Evolutionary conservation across 1,140 invertebrate species (phyloP).

Genomic region (Tenebrio molitor): DNA sequence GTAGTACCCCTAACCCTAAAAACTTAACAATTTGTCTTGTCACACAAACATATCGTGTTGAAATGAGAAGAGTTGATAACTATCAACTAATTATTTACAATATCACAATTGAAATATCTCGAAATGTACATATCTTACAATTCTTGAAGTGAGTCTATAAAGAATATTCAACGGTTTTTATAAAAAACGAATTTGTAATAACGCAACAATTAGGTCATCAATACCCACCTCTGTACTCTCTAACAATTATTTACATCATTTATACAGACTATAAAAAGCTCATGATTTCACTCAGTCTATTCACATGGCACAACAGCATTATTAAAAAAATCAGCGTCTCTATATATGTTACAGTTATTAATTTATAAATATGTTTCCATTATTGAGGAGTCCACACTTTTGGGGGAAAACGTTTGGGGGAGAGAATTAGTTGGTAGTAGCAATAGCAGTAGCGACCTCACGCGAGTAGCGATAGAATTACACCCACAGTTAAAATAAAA

Average conservation of each 20-base stretch:
- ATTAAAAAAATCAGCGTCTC: constrained; percentile 48
- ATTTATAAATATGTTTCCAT: constrained; percentile 31
- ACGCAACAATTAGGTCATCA: constrained; percentile 52
- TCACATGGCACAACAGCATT: constrained; percentile 48
- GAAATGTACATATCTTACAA: constrained; percentile 57
- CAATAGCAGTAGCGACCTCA: constrained; percentile 46
- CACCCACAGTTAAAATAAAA: constrained; percentile 43
- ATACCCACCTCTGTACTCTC: constrained; percentile 48
- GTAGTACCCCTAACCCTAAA: constrained; percentile 39
- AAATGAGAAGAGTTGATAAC: constrained; percentile 40
- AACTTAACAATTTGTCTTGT: constrained; percentile 33
- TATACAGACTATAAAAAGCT: constrained; percentile 50
- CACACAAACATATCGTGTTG: constrained; percentile 46
- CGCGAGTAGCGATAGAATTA: constrained; percentile 29
- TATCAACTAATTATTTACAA: constrained; percentile 57
- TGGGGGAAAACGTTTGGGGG: too few species aligned
- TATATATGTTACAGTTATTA: constrained; percentile 19
- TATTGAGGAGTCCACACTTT: too few species aligned
- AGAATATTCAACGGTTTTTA: constrained; percentile 17
- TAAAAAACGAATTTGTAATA: constrained; percentile 42
- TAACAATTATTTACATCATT: constrained; percentile 50
- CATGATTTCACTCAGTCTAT: constrained; percentile 52
- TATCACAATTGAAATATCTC: constrained; percentile 57
- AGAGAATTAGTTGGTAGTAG: too few species aligned
- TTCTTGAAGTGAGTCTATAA: constrained; percentile 15